Conservation (phyloP, 2,888 invertebrate genomes). For the Agrotis puta region DNA sequence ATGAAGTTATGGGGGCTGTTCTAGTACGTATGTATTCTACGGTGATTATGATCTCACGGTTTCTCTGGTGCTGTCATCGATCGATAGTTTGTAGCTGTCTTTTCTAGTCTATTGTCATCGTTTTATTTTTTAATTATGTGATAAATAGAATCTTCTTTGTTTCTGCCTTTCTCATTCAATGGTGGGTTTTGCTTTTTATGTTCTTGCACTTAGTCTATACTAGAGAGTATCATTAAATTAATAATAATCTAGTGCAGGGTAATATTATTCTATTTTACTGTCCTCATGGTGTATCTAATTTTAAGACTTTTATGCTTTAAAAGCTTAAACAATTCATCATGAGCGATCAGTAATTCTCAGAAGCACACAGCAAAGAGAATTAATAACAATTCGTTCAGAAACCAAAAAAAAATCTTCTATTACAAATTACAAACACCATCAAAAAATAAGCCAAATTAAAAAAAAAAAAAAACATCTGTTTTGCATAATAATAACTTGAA, state of each 20-base stretch:
- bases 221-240: too few relatives aligned
- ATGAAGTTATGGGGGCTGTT: constrained; percentile 20
- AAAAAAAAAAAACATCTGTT: neutral
- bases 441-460: constrained; percentile 12
- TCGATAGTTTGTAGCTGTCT: constrained; percentile 3
- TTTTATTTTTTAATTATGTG: too few relatives aligned
- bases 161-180: neutral
- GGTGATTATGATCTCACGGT: constrained; percentile 37
- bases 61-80: constrained; percentile 10
- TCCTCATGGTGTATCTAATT: neutral
- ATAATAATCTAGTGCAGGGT: too few relatives aligned
- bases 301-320: neutral
- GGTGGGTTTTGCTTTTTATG: neutral
- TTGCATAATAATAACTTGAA: constrained; percentile 20
- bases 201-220: neutral
- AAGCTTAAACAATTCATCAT: too few relatives aligned
- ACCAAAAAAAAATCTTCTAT: neutral
- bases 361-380: neutral
- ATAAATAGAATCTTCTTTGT: neutral
- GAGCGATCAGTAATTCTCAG: neutral
- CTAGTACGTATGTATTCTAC: neutral
- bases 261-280: too few relatives aligned
- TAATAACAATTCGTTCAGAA: too few relatives aligned
- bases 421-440: neutral
- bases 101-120: neutral